phyloP scores from a whole-genome alignment of 2,113 vertebrate species.

The Anhinga anhinga region DNA sequence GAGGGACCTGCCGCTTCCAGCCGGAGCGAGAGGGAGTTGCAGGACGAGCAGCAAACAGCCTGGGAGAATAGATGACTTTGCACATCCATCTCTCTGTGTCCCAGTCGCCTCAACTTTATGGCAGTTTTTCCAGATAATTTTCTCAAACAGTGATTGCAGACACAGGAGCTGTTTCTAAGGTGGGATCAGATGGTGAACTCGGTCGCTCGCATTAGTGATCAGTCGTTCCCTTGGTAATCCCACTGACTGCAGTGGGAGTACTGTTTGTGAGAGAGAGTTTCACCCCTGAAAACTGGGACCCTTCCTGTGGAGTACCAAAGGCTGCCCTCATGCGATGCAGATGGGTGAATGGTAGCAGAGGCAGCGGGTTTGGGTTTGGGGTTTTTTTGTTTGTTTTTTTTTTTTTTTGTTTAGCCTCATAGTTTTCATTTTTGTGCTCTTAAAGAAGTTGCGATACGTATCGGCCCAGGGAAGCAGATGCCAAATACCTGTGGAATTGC shows the following conservation, averaged over 20 bases:
- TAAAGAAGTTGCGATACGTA: background rate
- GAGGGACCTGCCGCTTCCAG: background rate
- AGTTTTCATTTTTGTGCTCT: background rate
- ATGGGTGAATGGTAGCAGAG: background rate
- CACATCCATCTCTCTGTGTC: background rate
- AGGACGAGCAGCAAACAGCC: background rate
- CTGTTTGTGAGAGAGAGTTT: background rate
- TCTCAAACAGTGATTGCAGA: fast-evolving
- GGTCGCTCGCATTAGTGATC: fast-evolving
- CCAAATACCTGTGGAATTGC: background rate
- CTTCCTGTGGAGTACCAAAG: background rate
- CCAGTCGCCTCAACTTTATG: background rate
- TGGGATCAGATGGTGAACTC: background rate
- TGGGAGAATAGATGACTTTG: background rate
- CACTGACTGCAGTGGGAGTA: background rate
- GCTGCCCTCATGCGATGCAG: background rate
- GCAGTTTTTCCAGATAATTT: background rate
- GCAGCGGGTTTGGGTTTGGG: fast-evolving
- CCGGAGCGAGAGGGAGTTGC: background rate
- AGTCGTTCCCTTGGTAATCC: background rate
- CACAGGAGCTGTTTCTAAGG: background rate
- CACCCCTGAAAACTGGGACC: background rate
- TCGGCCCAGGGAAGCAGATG: background rate
- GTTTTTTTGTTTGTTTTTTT: no score
- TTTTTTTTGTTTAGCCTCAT: background rate